phyloP scores from a whole-genome alignment of 92 coral and sea anemone species.

The Plumapathes pennacea region DNA sequence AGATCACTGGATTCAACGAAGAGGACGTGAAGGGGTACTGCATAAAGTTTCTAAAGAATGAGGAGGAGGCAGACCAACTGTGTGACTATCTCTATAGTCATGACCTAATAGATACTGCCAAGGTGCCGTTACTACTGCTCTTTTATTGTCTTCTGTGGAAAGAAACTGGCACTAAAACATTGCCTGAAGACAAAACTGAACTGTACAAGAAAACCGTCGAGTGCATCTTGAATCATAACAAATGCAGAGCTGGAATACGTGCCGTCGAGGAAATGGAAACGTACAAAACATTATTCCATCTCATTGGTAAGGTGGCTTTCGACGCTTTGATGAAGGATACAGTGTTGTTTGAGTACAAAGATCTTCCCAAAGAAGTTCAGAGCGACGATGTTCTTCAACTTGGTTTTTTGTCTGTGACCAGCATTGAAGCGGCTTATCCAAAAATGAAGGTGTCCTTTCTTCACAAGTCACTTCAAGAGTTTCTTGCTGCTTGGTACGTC shows the following conservation, averaged over 20 bases:
- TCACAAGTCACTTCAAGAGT: constrained; percentile 35
- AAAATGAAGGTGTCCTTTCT: constrained; percentile 20
- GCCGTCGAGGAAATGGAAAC: neutral
- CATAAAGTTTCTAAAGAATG: neutral
- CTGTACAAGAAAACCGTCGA: constrained; percentile 4
- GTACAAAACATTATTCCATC: constrained; percentile 3
- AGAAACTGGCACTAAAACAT: neutral
- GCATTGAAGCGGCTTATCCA: constrained; percentile 7
- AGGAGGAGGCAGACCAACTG: neutral
- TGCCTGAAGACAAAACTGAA: constrained; percentile 1
- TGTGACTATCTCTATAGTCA: neutral
- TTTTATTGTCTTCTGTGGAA: constrained; percentile 33
- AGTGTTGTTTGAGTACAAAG: constrained; percentile 20
- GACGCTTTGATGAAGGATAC: constrained; percentile 6
- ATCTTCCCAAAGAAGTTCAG: constrained; percentile 9
- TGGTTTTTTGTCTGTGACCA: constrained; percentile 14
- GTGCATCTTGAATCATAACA: constrained; percentile 8
- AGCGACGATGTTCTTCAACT: constrained; percentile 1
- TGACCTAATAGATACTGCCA: neutral
- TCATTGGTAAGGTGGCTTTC: constrained; percentile 29
- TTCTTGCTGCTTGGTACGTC: constrained; percentile 27
- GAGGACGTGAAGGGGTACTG: neutral
- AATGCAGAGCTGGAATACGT: neutral
- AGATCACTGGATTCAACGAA: constrained; percentile 15
- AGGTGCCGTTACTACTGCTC: constrained; percentile 18